Evolutionary conservation across 2,888 invertebrate species (phyloP).

Genomic region (Morpho helenor): DNA sequence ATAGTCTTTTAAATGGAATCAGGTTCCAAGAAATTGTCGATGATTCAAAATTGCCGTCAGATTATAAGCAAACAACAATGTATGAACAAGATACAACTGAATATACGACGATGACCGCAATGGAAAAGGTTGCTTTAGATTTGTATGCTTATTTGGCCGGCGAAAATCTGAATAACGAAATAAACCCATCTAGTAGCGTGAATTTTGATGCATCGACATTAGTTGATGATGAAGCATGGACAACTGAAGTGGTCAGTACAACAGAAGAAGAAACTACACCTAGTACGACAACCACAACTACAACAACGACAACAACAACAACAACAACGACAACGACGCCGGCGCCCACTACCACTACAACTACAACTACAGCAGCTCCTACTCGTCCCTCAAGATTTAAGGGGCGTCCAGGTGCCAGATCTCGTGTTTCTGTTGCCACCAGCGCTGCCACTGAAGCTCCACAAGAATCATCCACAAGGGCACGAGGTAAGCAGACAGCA

Average conservation of each 20-base stretch:
- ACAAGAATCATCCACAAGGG: slow-evolving; percentile 65
- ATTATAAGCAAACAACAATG: slow-evolving; percentile 61
- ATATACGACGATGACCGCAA: slow-evolving; percentile 83
- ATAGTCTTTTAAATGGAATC: slow-evolving; percentile 59
- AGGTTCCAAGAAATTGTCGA: slow-evolving; percentile 63
- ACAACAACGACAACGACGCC: slow-evolving; percentile 77
- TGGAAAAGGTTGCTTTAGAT: slow-evolving; percentile 91
- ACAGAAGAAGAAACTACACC: slow-evolving; percentile 75
- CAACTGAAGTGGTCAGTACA: slow-evolving; percentile 68
- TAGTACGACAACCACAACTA: slow-evolving; percentile 69
- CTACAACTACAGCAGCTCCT: slow-evolving; percentile 59
- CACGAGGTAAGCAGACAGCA: slow-evolving; percentile 59
- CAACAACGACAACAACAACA: slow-evolving; percentile 79
- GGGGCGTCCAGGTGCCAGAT: slow-evolving; percentile 60
- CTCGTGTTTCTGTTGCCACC: slow-evolving; percentile 63
- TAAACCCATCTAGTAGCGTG: slow-evolving; percentile 56
- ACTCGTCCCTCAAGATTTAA: slow-evolving; percentile 71
- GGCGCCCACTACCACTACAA: slow-evolving; percentile 64
- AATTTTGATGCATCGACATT: slow-evolving; percentile 61
- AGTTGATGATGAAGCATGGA: slow-evolving; percentile 52
- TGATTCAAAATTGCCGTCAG: slow-evolving; percentile 63
- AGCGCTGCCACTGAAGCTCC: slow-evolving; percentile 65
- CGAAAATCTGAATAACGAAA: slow-evolving; percentile 81
- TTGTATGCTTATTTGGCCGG: slow-evolving; percentile 88
- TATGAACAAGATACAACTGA: slow-evolving; percentile 76